phyloP scores from a whole-genome alignment of 1,140 invertebrate species.

The Macrotrachela quadricornifera region DNA sequence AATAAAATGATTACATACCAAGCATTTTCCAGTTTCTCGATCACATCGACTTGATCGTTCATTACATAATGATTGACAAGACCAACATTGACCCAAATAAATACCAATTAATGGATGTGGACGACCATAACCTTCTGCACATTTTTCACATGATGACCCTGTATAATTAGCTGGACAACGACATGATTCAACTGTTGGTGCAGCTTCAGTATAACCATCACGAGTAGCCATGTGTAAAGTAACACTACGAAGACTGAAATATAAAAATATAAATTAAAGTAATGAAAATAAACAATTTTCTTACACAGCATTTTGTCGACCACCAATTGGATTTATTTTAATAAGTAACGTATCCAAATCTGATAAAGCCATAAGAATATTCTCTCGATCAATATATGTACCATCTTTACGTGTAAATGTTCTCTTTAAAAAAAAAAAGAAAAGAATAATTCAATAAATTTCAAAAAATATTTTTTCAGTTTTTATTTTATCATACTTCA shows the following conservation, averaged over 20 bases:
- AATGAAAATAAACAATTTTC: conserved; percentile 31
- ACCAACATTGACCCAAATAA: background rate
- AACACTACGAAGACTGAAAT: conserved; percentile 12
- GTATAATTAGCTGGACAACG: conserved; percentile 57
- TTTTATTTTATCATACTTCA: conserved; percentile 31
- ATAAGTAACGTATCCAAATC: conserved; percentile 42
- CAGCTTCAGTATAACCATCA: too few relatives aligned
- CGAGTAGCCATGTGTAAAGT: conserved; percentile 17
- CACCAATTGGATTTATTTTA: too few relatives aligned
- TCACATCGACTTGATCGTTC: background rate
- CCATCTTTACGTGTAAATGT: conserved; percentile 61
- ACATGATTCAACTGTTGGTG: conserved; percentile 52
- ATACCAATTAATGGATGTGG: background rate
- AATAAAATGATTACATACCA: background rate
- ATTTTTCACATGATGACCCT: conserved; percentile 59
- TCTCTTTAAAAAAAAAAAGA: conserved; percentile 15
- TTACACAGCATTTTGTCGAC: conserved; percentile 37
- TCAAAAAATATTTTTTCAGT: too few relatives aligned
- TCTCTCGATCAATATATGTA: conserved; percentile 49
- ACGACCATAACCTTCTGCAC: conserved; percentile 42
- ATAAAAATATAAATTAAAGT: background rate
- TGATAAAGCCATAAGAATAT: conserved; percentile 72
- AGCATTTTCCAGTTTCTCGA: background rate
- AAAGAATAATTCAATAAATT: too few relatives aligned
- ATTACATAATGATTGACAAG: background rate